Conservation (phyloP, 2,113 vertebrate species). For the Bambusicola thoracicus region DNA sequence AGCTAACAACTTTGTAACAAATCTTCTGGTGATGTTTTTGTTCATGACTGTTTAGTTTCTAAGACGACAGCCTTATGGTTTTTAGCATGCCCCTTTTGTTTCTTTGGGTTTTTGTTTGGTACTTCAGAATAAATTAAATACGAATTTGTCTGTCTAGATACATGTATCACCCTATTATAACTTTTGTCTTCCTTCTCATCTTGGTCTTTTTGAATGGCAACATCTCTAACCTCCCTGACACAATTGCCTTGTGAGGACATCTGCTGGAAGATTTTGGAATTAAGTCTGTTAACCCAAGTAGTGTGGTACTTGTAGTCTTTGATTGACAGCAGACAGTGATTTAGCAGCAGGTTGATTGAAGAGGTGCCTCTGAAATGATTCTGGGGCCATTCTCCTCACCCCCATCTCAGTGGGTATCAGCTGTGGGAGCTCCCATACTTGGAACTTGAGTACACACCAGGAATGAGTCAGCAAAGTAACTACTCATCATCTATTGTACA, state of each 20-base stretch:
- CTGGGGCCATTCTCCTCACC: background rate
- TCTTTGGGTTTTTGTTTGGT: background rate
- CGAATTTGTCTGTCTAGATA: background rate
- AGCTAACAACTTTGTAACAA: background rate
- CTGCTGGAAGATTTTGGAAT: constrained; percentile 37
- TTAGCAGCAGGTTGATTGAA: background rate
- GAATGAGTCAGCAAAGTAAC: background rate
- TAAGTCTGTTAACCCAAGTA: background rate
- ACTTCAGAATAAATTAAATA: background rate
- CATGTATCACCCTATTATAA: background rate
- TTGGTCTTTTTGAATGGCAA: background rate
- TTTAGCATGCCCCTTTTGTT: background rate
- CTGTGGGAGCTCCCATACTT: fast-evolving
- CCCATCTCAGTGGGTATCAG: background rate
- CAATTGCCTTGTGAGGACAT: constrained; percentile 14
- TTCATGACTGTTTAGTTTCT: background rate
- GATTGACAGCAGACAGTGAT: background rate
- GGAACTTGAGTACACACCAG: background rate
- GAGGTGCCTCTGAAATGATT: background rate
- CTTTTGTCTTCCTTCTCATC: background rate
- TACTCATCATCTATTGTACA: background rate
- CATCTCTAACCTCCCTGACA: background rate
- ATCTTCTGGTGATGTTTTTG: background rate
- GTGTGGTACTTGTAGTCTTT: background rate
- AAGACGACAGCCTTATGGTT: background rate